A percentile compares a stretch with the other conserved stretches of the same genome.
These are phyloP conservation scores for Phenganax marumi DNA, from an alignment of 92 coral and sea anemone species.

Conservation along the genomic window DNA sequence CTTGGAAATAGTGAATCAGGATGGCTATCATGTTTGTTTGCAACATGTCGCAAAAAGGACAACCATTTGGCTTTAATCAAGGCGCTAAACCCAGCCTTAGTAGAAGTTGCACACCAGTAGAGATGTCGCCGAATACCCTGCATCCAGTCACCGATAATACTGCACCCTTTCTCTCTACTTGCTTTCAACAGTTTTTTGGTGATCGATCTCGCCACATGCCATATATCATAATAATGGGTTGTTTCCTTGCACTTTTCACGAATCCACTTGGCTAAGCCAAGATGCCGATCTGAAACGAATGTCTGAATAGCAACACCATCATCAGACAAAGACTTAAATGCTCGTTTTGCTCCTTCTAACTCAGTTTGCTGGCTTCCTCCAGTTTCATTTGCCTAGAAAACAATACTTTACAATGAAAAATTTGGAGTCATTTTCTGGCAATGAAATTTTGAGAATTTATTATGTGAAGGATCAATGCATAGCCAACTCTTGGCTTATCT, in stretches of 20 bases:
- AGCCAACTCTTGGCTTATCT: too few relatives aligned
- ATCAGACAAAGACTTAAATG: constrained; percentile 39
- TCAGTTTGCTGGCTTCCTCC: constrained; percentile 65
- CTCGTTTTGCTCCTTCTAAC: constrained; percentile 62
- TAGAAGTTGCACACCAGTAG: constrained; percentile 70
- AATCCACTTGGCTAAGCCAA: constrained; percentile 62
- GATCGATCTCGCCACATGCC: constrained; percentile 66
- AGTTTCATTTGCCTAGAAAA: constrained; percentile 65
- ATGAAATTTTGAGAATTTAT: background rate
- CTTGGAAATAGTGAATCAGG: constrained; percentile 52
- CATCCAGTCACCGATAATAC: constrained; percentile 51
- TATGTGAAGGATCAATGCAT: background rate
- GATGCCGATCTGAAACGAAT: constrained; percentile 62
- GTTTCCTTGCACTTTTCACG: constrained; percentile 41
- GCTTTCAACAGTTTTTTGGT: constrained; percentile 57
- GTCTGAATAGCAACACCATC: constrained; percentile 48
- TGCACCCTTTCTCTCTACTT: constrained; percentile 60
- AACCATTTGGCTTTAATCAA: constrained; percentile 67
- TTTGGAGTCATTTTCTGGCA: background rate
- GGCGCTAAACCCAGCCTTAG: constrained; percentile 56
- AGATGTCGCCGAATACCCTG: constrained; percentile 52
- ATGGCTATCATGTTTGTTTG: constrained; percentile 61
- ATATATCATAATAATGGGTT: constrained; percentile 60
- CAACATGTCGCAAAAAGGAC: constrained; percentile 65
- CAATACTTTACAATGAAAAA: background rate